Conservation (phyloP, 1,140 invertebrate species). For the Nautilus pompilius region DNA sequence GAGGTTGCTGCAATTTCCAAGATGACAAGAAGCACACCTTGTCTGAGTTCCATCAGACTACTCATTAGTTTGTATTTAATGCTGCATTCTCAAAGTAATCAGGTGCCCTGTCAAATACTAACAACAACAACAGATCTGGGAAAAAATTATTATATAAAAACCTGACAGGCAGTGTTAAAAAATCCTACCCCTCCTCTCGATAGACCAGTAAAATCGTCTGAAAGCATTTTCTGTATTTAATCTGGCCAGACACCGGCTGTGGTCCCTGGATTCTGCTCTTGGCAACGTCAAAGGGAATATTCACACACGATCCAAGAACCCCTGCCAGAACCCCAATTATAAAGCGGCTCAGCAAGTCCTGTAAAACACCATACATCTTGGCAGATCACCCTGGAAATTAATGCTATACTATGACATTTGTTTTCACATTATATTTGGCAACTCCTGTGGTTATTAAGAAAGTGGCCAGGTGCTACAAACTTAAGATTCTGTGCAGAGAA, state of each 20-base stretch:
- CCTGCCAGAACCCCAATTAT: constrained; percentile 81
- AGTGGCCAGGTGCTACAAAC: no score
- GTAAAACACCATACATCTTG: no score
- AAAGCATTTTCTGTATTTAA: constrained; percentile 77
- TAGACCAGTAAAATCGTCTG: constrained; percentile 73
- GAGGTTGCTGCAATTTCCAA: no score
- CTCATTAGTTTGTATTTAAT: no score
- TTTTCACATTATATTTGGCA: no score
- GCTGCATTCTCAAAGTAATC: no score
- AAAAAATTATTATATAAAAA: background rate
- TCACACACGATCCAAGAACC: constrained; percentile 77
- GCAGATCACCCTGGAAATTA: no score
- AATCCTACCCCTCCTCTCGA: constrained; percentile 78
- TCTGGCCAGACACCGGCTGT: constrained; percentile 68
- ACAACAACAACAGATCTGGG: background rate
- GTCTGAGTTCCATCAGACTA: background rate
- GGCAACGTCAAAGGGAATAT: constrained; percentile 94
- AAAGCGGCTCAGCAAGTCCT: constrained; percentile 71
- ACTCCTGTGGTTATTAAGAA: no score
- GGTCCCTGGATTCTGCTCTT: constrained; percentile 90
- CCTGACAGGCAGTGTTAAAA: background rate
- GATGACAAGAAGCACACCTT: background rate
- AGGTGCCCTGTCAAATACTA: background rate
- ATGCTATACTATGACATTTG: no score
- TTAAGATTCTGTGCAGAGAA: no score